Conservation (phyloP, 1,140 invertebrate genomes). For the Zophobas atratus region DNA sequence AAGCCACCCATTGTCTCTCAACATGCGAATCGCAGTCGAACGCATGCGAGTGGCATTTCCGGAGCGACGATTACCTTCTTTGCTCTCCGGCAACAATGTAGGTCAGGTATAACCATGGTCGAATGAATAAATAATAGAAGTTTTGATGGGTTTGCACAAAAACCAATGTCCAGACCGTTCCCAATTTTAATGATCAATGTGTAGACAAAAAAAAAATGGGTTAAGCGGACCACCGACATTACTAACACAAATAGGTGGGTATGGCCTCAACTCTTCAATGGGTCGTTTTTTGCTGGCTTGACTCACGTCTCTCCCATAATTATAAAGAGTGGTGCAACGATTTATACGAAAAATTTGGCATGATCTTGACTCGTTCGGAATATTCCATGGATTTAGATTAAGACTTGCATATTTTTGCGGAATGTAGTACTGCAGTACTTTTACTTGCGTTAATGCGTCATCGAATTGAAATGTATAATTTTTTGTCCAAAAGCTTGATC, state of each 20-base stretch:
- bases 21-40: not conserved
- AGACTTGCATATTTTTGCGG: too few relatives aligned
- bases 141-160: constrained; percentile 40
- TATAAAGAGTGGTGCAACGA: too few relatives aligned
- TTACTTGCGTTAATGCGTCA: too few relatives aligned
- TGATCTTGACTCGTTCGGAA: too few relatives aligned
- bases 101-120: constrained; percentile 29
- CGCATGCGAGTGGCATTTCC: constrained; percentile 14
- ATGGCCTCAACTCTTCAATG: constrained; percentile 8
- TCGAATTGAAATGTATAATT: too few relatives aligned
- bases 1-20: not conserved
- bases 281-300: not conserved
- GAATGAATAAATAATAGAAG: constrained; percentile 15
- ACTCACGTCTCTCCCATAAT: too few relatives aligned
- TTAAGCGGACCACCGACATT: constrained; percentile 28
- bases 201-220: constrained; percentile 22
- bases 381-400: too few relatives aligned
- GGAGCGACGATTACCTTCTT: constrained; percentile 2
- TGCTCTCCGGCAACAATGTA: constrained; percentile 16
- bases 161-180: constrained; percentile 10
- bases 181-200: constrained; percentile 40
- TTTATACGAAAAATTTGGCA: too few relatives aligned
- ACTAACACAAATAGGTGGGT: constrained; percentile 9
- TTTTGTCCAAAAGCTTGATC: too few relatives aligned
- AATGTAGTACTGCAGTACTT: too few relatives aligned